Base-by-base conservation (phyloP, 2,797 vertebrate species). In the Synaphobranchus kaupii region DNA sequence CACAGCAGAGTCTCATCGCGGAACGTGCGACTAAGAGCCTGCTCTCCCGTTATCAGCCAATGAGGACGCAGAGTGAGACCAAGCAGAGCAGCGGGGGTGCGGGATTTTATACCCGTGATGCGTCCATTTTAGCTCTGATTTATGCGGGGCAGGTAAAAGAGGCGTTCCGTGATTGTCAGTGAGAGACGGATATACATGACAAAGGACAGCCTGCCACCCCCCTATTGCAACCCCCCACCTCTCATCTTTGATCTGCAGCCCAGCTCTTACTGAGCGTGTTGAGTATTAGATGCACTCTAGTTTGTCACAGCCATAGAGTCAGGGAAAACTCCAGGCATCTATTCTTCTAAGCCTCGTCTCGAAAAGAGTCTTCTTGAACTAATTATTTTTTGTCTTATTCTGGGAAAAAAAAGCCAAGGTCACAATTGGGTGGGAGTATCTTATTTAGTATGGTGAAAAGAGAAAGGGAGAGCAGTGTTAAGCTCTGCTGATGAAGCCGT, bases 221-320 rank as follows among this genome's bases (percentile, higher is more conserved):
- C 0, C 15, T 39, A 0, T 1, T 2, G 39, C 54, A 28, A 4
- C 22, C 20, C 20, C 22, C 60, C 25, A 54, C 13, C 60, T 1
- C 60, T 22, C 63, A 10, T n/a, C 66, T 71, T 71, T 71, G n/a
- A 71, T 71, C 66, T 71, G n/a, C n/a, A n/a, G n/a, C 66, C 66
- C 31, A 76, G 73, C 17, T 44, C 25, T 22, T 44, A 44, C 31
- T 20, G 34, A 34, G 25, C 34, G 15, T 76, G 31, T 76, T 76
- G 44, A 76, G 20, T 76, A 76, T 44, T 44, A 76, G 73, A 39
- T 76, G 31, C 12, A 34, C 73, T 44, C 73, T 6, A 8, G 15
- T 76, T 17, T 39, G 34, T 44, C 73, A 76, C 13, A 76, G 12
- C 34, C 34, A 76, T 2, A 44, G 34, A 1, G 73, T 44, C 9